Conservation (phyloP, 2,888 invertebrate genomes). For the Sicus ferrugineus region DNA sequence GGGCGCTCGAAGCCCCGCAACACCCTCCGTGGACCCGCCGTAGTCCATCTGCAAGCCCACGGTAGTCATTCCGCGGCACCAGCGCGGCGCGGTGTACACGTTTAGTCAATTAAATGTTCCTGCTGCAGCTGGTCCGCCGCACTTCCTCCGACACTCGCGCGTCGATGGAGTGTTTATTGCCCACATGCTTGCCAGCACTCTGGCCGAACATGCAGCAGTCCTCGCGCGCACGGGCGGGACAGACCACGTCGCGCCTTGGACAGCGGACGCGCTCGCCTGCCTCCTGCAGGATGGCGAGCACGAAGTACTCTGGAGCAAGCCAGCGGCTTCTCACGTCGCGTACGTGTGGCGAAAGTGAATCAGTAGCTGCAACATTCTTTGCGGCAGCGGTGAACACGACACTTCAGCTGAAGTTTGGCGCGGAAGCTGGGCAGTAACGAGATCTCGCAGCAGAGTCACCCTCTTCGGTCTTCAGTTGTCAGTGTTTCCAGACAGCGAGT, state of each 20-base stretch:
- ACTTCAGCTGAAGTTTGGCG: neutral
- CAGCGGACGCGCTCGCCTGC: neutral
- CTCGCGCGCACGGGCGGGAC: neutral
- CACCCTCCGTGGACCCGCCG: too few relatives aligned
- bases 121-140: conserved; percentile 14
- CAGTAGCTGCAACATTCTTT: conserved; percentile 27
- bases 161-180: conserved; percentile 28
- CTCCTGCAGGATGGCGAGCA: neutral
- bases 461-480: too few relatives aligned
- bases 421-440: neutral
- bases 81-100: conserved; percentile 4
- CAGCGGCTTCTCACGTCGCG: conserved; percentile 13
- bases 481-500: too few relatives aligned
- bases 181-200: conserved; percentile 23
- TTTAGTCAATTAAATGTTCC: conserved; percentile 27
- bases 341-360: conserved; percentile 48
- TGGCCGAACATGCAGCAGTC: conserved; percentile 14
- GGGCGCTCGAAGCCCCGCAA: too few relatives aligned
- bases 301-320: conserved; percentile 2
- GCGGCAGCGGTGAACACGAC: conserved; percentile 18
- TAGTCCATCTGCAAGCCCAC: neutral
- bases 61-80: neutral
- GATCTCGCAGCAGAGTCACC: too few relatives aligned
- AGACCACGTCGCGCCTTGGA: too few relatives aligned
- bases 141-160: conserved; percentile 21